Evolutionary conservation across 1,140 invertebrate species (phyloP).

Genomic region (Ceratosolen solmsi): DNA sequence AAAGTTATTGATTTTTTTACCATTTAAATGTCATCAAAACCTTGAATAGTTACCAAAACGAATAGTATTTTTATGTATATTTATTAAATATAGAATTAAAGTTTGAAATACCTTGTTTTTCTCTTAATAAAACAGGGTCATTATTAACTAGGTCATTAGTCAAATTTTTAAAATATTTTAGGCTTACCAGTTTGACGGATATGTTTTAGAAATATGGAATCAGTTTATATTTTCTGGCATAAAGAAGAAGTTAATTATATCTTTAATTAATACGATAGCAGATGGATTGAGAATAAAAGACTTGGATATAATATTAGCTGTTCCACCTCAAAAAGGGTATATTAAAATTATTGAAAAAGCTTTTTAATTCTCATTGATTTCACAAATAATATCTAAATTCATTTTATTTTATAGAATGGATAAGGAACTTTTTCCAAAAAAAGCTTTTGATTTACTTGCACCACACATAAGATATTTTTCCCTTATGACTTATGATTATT

Average conservation of each 20-base stretch:
- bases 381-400: slow-evolving; percentile 17
- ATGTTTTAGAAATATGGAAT: slow-evolving; percentile 91
- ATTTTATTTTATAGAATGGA: slow-evolving; percentile 60
- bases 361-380: not conserved
- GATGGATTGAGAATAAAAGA: slow-evolving; percentile 73
- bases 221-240: slow-evolving; percentile 81
- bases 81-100: not conserved
- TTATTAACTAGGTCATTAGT: not conserved
- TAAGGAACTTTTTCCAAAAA: slow-evolving; percentile 81
- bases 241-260: slow-evolving; percentile 77
- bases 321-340: slow-evolving; percentile 86
- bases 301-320: slow-evolving; percentile 84
- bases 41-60: not conserved
- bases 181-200: slow-evolving; percentile 85
- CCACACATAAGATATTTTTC: slow-evolving; percentile 88
- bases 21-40: not conserved
- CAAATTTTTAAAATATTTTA: slow-evolving; percentile 58
- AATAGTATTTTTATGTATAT: not conserved
- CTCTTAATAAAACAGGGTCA: not conserved
- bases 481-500: slow-evolving; percentile 97
- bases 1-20: too few relatives aligned
- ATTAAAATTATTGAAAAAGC: not conserved
- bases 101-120: too few relatives aligned
- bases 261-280: slow-evolving; percentile 78
- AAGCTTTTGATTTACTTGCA: slow-evolving; percentile 85